Conservation (phyloP, 1,140 invertebrate species). For the Drosophila quadrilineata region DNA sequence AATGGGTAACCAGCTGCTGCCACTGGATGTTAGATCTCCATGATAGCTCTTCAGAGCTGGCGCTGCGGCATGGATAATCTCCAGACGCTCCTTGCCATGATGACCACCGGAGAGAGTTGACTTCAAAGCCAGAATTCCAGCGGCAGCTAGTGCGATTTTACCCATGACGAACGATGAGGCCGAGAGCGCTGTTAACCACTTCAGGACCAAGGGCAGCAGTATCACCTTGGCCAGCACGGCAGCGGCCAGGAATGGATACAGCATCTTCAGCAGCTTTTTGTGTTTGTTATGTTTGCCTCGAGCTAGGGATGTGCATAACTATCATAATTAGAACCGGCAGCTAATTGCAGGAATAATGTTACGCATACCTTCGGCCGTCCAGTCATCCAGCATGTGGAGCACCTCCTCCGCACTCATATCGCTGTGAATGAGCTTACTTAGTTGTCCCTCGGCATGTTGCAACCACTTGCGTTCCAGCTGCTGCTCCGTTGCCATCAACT, state of each 20-base stretch:
- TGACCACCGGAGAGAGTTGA: slow-evolving; percentile 48
- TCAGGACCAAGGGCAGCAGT: slow-evolving; percentile 85
- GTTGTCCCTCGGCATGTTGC: slow-evolving; percentile 39
- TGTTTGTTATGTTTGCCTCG: slow-evolving; percentile 63
- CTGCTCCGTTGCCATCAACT: slow-evolving; percentile 24
- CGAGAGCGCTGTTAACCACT: slow-evolving; percentile 84
- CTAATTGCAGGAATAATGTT: too few relatives aligned
- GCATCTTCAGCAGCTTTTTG: slow-evolving; percentile 61
- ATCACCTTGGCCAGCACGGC: slow-evolving; percentile 85
- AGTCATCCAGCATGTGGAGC: slow-evolving; percentile 36
- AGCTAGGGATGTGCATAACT: slow-evolving; percentile 21
- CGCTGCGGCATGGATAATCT: slow-evolving; percentile 64
- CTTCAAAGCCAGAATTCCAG: slow-evolving; percentile 81
- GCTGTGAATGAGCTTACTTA: slow-evolving; percentile 37
- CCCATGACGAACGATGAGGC: slow-evolving; percentile 84
- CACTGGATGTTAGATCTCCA: slow-evolving; percentile 47
- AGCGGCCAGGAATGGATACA: slow-evolving; percentile 84
- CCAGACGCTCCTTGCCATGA: slow-evolving; percentile 57
- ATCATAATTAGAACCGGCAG: too few relatives aligned
- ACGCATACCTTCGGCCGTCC: slow-evolving; percentile 45
- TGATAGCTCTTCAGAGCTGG: slow-evolving; percentile 43
- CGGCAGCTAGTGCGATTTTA: slow-evolving; percentile 82
- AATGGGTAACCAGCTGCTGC: slow-evolving; percentile 54
- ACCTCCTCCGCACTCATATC: slow-evolving; percentile 34
- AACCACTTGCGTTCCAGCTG: slow-evolving; percentile 38